Evolutionary conservation across 2,113 vertebrate genomes (phyloP).

Genomic region (Tychaedon coryphoeus): DNA sequence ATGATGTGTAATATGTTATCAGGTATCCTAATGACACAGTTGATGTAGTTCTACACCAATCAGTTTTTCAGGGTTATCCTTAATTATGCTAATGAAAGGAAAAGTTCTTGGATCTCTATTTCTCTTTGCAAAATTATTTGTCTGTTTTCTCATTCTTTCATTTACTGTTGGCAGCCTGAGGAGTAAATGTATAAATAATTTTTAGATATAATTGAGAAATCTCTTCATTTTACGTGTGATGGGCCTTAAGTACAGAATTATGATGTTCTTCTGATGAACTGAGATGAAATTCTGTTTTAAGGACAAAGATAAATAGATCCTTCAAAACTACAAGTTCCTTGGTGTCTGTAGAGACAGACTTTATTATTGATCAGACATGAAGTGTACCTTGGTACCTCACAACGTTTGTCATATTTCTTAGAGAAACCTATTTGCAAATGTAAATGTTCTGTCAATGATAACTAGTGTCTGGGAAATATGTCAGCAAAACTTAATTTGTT

Average conservation of each 20-base stretch:
- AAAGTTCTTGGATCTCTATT: not conserved
- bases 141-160: not conserved
- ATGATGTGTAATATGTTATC: not conserved
- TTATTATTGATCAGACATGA: not conserved
- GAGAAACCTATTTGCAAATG: not conserved
- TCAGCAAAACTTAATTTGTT: slow-evolving; percentile 1
- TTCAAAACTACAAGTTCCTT: not conserved
- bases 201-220: not conserved
- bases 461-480: not conserved
- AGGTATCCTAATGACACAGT: not conserved
- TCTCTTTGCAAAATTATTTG: not conserved
- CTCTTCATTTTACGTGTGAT: not conserved
- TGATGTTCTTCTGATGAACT: not conserved
- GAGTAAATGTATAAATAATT: not conserved
- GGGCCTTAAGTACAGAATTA: not conserved
- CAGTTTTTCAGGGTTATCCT: not conserved
- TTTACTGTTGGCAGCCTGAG: not conserved
- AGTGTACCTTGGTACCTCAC: not conserved
- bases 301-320: not conserved
- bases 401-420: not conserved
- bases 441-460: not conserved
- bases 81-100: not conserved
- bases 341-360: not conserved
- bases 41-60: not conserved
- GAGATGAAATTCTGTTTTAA: not conserved